A percentile compares a stretch with the other conserved stretches of the same genome.
phyloP scores from a whole-genome alignment of 1,140 invertebrate genomes.

The Formica exsecta region DNA sequence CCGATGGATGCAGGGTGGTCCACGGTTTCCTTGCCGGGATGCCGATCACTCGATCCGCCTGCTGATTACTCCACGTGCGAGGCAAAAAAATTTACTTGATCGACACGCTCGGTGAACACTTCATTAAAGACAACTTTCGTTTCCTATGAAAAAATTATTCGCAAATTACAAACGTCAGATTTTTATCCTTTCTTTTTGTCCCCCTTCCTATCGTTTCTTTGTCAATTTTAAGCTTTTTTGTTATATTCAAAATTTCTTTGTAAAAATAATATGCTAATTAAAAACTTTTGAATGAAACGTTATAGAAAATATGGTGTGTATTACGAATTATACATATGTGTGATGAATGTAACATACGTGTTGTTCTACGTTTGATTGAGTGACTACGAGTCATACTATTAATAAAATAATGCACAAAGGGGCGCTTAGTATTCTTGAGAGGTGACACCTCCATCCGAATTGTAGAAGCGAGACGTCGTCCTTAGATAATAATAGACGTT shows the following conservation, averaged over 20 bases:
- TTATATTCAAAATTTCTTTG: neutral
- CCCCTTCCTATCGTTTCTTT: neutral
- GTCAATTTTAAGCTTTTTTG: neutral
- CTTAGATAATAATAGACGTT: conserved; percentile 54
- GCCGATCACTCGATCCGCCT: conserved; percentile 72
- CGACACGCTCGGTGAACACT: conserved; percentile 64
- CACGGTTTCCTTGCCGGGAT: conserved; percentile 73
- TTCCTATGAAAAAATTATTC: conserved; percentile 15
- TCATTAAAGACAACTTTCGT: conserved; percentile 50
- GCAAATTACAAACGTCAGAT: conserved; percentile 26
- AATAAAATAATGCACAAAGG: conserved; percentile 57
- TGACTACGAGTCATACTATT: conserved; percentile 41
- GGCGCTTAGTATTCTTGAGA: conserved; percentile 41
- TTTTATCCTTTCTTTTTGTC: neutral
- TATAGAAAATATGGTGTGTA: neutral
- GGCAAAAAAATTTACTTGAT: conserved; percentile 70
- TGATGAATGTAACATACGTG: conserved; percentile 5
- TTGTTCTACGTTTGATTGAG: conserved; percentile 47
- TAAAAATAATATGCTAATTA: neutral
- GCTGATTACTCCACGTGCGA: conserved; percentile 76
- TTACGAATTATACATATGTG: neutral
- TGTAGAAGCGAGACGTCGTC: conserved; percentile 38
- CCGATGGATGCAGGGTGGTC: conserved; percentile 80
- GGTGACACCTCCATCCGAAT: conserved; percentile 54
- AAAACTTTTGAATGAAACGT: neutral